Conservation (phyloP, 2,113 vertebrate species). For the Sprattus sprattus region DNA sequence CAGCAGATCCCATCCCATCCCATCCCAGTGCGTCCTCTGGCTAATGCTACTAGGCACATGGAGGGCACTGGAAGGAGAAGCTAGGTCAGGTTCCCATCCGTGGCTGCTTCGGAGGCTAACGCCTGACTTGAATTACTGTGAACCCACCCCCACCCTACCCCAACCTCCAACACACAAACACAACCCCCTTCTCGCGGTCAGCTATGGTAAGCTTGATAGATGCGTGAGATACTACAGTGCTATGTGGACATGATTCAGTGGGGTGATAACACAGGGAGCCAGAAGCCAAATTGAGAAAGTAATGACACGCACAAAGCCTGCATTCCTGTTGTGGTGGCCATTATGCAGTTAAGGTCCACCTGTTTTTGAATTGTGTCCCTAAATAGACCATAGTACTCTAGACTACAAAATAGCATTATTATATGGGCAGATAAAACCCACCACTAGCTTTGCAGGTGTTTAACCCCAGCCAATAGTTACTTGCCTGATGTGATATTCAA, state of each 20-base stretch:
- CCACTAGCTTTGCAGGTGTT: neutral
- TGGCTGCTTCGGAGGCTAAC: neutral
- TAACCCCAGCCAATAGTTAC: neutral
- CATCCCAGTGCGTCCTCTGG: neutral
- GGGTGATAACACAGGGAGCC: conserved; percentile 71
- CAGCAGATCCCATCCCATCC: neutral
- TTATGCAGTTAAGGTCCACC: neutral
- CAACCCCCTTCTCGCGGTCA: neutral
- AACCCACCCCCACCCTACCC: neutral
- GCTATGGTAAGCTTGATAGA: conserved; percentile 53
- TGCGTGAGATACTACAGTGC: conserved; percentile 65
- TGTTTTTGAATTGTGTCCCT: neutral
- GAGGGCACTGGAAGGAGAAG: conserved; percentile 14
- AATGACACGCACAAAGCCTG: conserved; percentile 39
- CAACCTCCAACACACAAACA: neutral
- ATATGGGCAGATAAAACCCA: neutral
- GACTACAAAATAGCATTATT: neutral
- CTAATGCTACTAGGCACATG: neutral
- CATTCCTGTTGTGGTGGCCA: neutral
- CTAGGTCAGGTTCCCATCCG: neutral
- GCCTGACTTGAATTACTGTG: neutral
- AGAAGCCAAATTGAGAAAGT: conserved; percentile 65
- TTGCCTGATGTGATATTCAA: neutral
- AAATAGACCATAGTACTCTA: neutral
- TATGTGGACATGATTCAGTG: conserved; percentile 70